A percentile compares a stretch with the other conserved stretches of the same genome.
These are phyloP conservation scores for Sycophila texana DNA, from an alignment of 2,888 invertebrate species.

Conservation along the genomic window DNA sequence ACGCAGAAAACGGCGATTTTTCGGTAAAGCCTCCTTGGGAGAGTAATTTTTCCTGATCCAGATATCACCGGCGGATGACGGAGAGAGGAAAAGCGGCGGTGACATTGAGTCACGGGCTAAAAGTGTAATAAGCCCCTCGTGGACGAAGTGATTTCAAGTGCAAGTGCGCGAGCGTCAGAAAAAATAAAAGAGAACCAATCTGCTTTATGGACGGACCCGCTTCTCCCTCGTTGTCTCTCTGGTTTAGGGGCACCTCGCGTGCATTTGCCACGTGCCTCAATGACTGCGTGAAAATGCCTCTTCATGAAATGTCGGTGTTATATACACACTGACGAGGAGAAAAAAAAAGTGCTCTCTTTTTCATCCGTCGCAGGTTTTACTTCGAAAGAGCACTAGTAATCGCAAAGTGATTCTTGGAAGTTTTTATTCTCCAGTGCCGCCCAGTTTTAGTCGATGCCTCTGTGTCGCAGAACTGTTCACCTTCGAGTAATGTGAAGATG, in stretches of 20 bases:
- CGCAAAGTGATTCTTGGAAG: too few species aligned
- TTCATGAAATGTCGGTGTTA: background rate
- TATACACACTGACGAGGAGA: background rate
- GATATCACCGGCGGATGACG: background rate
- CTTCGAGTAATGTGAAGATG: too few species aligned
- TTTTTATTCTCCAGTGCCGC: too few species aligned
- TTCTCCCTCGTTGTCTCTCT: background rate
- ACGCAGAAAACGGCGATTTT: background rate
- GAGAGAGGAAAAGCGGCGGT: background rate
- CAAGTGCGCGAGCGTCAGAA: conserved; percentile 10
- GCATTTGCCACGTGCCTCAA: background rate
- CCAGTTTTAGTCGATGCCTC: too few species aligned
- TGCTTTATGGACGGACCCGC: background rate
- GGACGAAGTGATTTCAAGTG: conserved; percentile 18
- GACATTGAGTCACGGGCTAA: background rate
- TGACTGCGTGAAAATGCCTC: background rate
- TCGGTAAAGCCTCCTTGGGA: background rate
- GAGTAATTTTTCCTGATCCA: conserved; percentile 8
- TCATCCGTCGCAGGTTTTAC: too few species aligned
- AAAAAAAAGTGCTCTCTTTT: background rate
- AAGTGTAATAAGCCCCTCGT: background rate
- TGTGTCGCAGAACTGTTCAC: too few species aligned
- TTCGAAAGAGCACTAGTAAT: too few species aligned
- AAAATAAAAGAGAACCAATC: conserved; percentile 23
- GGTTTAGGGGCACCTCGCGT: background rate